Base-by-base conservation (phyloP, 2,113 vertebrate species). In the Phaethon lepturus region DNA sequence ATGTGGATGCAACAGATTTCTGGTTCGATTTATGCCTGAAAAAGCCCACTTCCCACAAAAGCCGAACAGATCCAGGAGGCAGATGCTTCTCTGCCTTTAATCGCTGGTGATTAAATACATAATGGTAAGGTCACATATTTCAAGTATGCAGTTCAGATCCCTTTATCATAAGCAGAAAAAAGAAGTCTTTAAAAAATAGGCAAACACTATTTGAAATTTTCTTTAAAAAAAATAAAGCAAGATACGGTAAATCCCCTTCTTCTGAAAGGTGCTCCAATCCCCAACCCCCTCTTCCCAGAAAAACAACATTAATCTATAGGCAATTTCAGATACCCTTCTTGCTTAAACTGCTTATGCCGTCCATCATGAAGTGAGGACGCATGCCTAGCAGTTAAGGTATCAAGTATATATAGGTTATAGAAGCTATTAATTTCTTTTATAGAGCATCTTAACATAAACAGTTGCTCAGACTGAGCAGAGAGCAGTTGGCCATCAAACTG, bases 381-480 rank as follows among this genome's bases (percentile, higher is more conserved):
- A 7, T 3, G 35, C 38, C 90, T 76, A 40, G 77, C 92, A 58
- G 53, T 64, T 62, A 85, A 86, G 38, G 50, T 25, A 59, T 9
- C 64, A 52, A 81, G 68, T 47, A 88, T 38, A 62, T 35, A 69
- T 7, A 86, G 63, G 86, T 89, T 44, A 80, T 29, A 63, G 50
- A 67, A 74, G 77, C 93, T 89, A 95, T 84, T 93, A 58, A 83
- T 93, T 96, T 93, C 73, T 86, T 94, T 64, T 79, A 69, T 6
- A 68, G 45, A 81, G 77, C 17, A 49, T 69, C 90, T 90, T 76
- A 96, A 90, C 90, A 88, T 49, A 97, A 97, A 97, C 93, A 97
- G 90, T 96, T 96, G 96, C 93, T 97, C 96, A 97, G 93, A 95
- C 90, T 88, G 96, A 96, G 93, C 73, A 31, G n/a, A 75, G 96